Base-by-base conservation (phyloP, 2,888 invertebrate genomes). In the Pseudococcus jackbeardsleyi region DNA sequence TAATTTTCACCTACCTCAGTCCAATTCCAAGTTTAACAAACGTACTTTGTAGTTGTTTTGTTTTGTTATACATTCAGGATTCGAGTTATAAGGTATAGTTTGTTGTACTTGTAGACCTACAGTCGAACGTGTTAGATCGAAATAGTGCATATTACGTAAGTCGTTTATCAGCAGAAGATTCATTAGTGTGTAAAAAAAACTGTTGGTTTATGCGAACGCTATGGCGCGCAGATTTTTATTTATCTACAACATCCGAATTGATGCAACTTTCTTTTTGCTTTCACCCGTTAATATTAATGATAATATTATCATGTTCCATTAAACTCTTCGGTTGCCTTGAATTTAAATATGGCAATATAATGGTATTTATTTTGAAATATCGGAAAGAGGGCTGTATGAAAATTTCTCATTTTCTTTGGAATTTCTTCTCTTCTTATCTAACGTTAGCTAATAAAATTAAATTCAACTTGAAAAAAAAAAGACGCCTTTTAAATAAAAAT, bases 241-340 rank as follows among this genome's bases (percentile, higher is more conserved):
- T 82, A 82, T 26, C 79, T 82, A 82, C 72, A 72, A 72, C 79
- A 82, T 82, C 79, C 79, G 79, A 82, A 82, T 82, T 82, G 79
- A 82, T 82, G 79, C 79, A 82, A 82, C 79, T 82, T 82, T 82
- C 79, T 82, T 82, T 82, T 82, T 46, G 79, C 79, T 82, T 82
- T 82, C 79, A 82, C 79, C 79, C 79, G 79, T 82, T 82, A 82
- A 82, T 82, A 46, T 82, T 82, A 82, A 82, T 82, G 79, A 82
- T 82, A 46, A 82, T 82, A 82, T 82, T 82, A 82, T 82, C 79
- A 82, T 82, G 79, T 82, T 82, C 46, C 79, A 82, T 82, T 82
- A 82, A 82, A 82, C 46, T 46, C 42, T 82, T 82, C 79, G 79
- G 79, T 82, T 46, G 79, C 79, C 79, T 82, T 82, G 79, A 82